Conservation (phyloP, 1,140 invertebrate genomes). For the Drosophila nannoptera region DNA sequence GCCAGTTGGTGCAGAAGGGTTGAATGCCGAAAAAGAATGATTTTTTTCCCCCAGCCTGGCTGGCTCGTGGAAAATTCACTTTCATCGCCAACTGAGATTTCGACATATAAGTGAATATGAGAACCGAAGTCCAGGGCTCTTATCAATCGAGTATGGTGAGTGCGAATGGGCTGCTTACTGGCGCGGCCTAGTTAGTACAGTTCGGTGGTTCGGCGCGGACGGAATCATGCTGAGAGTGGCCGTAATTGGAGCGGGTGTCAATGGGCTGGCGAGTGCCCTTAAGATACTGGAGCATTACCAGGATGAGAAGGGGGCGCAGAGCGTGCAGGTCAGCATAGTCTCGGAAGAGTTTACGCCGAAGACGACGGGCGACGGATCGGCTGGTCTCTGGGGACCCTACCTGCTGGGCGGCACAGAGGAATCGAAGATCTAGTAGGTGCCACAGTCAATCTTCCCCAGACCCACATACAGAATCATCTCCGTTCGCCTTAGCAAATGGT, state of each 20-base stretch:
- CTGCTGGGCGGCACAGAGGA: constrained; percentile 82
- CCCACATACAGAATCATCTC: not conserved
- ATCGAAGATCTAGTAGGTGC: constrained; percentile 81
- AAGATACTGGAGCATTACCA: constrained; percentile 69
- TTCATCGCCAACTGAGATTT: too few relatives aligned
- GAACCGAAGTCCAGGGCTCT: not conserved
- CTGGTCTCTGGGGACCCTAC: constrained; percentile 87
- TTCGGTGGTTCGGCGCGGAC: constrained; percentile 8
- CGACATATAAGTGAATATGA: too few relatives aligned
- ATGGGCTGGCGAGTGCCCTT: constrained; percentile 76
- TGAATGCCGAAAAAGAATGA: constrained; percentile 55
- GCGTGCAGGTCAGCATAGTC: constrained; percentile 82
- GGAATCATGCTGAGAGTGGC: constrained; percentile 62
- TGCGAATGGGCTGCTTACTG: not conserved
- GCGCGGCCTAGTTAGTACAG: not conserved
- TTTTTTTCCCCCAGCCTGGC: not conserved
- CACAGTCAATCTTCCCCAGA: not conserved
- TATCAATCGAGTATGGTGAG: not conserved
- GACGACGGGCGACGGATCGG: constrained; percentile 88
- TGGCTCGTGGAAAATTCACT: too few relatives aligned
- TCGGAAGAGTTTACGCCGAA: constrained; percentile 84
- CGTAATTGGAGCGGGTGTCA: constrained; percentile 76
- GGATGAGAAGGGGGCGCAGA: constrained; percentile 4
- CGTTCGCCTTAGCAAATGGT: constrained; percentile 82
- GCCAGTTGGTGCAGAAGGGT: constrained; percentile 50